These are phyloP conservation scores for Cebus imitator DNA, from an alignment of 2,113 vertebrate genomes.

Conservation along the genomic window DNA sequence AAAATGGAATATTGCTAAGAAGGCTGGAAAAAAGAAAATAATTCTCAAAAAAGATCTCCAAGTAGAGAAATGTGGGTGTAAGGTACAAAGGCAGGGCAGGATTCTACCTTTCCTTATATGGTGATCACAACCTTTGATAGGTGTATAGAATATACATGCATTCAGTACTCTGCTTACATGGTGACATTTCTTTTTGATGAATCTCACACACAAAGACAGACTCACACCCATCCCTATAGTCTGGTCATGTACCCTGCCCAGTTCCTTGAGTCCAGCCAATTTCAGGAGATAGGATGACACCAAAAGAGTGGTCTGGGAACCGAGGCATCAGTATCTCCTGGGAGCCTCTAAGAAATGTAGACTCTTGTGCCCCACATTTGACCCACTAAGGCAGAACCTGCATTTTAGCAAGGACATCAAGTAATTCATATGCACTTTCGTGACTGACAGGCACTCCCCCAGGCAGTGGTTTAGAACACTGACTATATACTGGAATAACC, in stretches of 20 bases:
- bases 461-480: not conserved
- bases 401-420: not conserved
- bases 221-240: not conserved
- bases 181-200: not conserved
- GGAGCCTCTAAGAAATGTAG: not conserved
- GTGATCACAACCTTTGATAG: not conserved
- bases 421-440: not conserved
- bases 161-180: not conserved
- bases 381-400: not conserved
- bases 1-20: not conserved
- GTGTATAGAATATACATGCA: accelerated
- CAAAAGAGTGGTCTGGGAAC: not conserved
- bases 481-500: not conserved
- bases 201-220: not conserved
- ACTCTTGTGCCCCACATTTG: not conserved
- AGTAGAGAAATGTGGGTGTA: not conserved
- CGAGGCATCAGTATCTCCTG: not conserved
- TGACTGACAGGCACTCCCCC: not conserved
- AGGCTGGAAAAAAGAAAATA: not conserved
- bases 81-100: not conserved
- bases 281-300: not conserved
- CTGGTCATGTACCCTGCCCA: not conserved
- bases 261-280: not conserved
- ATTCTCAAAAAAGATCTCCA: not conserved
- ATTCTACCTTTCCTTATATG: not conserved